Evolutionary conservation across 2,113 vertebrate species (phyloP).

Genomic region (Pionites leucogaster): DNA sequence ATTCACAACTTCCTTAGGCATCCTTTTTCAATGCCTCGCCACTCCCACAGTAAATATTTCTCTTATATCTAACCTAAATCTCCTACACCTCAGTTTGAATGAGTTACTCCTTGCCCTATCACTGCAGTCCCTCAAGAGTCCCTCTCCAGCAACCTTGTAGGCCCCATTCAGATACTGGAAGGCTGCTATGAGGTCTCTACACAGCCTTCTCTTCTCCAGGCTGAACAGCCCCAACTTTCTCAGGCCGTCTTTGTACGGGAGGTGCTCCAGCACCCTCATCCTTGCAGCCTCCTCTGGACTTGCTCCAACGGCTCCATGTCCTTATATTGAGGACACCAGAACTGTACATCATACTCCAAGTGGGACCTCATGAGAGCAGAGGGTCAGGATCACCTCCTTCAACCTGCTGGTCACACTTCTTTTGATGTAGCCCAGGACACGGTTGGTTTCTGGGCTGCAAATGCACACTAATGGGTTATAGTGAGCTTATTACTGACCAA

Average conservation of each 20-base stretch:
- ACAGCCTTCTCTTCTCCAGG: not conserved
- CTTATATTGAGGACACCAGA: not conserved
- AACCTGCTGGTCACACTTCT: not conserved
- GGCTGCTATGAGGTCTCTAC: not conserved
- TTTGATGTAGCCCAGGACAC: not conserved
- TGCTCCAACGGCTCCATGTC: not conserved
- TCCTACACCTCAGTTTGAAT: not conserved
- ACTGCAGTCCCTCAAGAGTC: not conserved
- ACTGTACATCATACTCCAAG: not conserved
- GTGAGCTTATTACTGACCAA: not conserved
- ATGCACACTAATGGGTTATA: not conserved
- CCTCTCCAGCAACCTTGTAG: not conserved
- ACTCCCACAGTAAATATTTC: not conserved
- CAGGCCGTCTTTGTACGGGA: accelerated
- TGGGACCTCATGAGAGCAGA: not conserved
- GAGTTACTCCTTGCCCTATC: not conserved
- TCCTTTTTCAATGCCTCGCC: not conserved
- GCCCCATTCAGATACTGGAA: not conserved
- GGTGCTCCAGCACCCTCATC: not conserved
- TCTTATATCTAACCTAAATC: not conserved
- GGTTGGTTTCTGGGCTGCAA: not conserved
- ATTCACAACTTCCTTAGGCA: not conserved
- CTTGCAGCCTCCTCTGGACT: not conserved
- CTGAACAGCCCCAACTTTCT: not conserved
- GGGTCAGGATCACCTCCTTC: not conserved